phyloP scores from a whole-genome alignment of 2,113 vertebrate species.

The Gobius niger region DNA sequence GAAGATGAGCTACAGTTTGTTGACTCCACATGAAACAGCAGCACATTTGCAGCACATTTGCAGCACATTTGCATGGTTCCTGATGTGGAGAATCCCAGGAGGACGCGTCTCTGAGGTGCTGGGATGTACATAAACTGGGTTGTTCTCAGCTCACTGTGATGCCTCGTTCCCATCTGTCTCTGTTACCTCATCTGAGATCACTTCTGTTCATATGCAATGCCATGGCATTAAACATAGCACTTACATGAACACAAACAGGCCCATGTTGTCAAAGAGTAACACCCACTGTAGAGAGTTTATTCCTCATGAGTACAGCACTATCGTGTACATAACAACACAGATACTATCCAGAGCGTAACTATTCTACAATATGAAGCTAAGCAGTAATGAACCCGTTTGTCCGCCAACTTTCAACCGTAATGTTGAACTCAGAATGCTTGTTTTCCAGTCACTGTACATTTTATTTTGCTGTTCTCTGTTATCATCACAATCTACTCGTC shows the following conservation, averaged over 20 bases:
- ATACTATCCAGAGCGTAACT: neutral
- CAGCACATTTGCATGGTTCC: slow-evolving; percentile 6
- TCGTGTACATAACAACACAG: slow-evolving; percentile 1
- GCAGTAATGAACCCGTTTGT: neutral
- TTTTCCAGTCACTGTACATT: neutral
- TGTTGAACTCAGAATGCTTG: neutral
- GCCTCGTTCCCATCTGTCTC: slow-evolving; percentile 17
- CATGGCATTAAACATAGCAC: neutral
- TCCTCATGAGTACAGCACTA: slow-evolving; percentile 2
- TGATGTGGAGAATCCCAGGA: slow-evolving; percentile 4
- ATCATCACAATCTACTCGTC: neutral
- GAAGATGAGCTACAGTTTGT: slow-evolving; percentile 15
- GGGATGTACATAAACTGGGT: neutral
- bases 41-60: neutral
- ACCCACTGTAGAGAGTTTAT: slow-evolving; percentile 6
- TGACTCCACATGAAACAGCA: slow-evolving; percentile 1
- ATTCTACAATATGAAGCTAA: neutral
- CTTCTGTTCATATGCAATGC: slow-evolving; percentile 9
- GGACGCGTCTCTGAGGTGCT: neutral
- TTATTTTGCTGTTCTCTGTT: neutral
- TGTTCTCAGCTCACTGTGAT: slow-evolving; percentile 51
- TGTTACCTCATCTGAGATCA: neutral
- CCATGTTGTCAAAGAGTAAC: neutral
- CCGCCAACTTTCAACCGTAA: too few species aligned
- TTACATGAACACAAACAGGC: neutral